Percentiles rank a stretch among this genome's conserved stretches.
Evolutionary conservation across 2,113 vertebrate species (phyloP).

Genomic region (Trogon surrucura): DNA sequence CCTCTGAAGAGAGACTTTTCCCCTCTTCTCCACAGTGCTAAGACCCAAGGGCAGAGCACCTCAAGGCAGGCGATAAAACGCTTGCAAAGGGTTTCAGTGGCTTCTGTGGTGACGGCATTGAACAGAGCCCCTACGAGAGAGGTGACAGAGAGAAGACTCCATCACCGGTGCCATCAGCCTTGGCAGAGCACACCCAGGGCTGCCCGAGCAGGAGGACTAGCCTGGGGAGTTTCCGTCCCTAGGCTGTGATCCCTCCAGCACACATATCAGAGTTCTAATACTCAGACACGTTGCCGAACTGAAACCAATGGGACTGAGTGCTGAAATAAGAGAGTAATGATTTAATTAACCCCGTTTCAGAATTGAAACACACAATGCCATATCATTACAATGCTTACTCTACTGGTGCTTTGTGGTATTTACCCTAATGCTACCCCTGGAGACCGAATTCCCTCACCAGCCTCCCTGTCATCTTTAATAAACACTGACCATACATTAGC

Average conservation of each 20-base stretch:
- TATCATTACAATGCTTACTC: not conserved
- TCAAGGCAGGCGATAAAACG: not conserved
- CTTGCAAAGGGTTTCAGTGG: not conserved
- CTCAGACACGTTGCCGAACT: rapidly evolving
- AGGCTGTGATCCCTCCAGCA: not conserved
- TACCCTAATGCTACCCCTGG: not conserved
- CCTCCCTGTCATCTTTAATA: not conserved
- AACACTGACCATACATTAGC: not conserved
- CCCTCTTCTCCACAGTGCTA: not conserved
- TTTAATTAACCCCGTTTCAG: not conserved
- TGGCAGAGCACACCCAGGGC: not conserved
- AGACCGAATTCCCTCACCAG: not conserved
- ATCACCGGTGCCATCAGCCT: not conserved
- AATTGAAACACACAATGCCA: rapidly evolving
- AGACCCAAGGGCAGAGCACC: not conserved
- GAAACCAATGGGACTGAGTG: not conserved
- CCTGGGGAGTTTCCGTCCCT: rapidly evolving
- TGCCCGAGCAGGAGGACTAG: not conserved
- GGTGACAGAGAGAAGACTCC: not conserved
- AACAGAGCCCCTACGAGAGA: not conserved
- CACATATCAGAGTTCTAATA: rapidly evolving
- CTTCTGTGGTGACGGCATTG: not conserved
- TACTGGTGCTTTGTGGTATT: not conserved
- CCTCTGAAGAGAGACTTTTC: not conserved
- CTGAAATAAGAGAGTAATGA: not conserved